A percentile compares a stretch with the other conserved stretches of the same genome.
These are phyloP conservation scores for Lysandra bellargus DNA, from an alignment of 2,888 invertebrate genomes.

Conservation along the genomic window DNA sequence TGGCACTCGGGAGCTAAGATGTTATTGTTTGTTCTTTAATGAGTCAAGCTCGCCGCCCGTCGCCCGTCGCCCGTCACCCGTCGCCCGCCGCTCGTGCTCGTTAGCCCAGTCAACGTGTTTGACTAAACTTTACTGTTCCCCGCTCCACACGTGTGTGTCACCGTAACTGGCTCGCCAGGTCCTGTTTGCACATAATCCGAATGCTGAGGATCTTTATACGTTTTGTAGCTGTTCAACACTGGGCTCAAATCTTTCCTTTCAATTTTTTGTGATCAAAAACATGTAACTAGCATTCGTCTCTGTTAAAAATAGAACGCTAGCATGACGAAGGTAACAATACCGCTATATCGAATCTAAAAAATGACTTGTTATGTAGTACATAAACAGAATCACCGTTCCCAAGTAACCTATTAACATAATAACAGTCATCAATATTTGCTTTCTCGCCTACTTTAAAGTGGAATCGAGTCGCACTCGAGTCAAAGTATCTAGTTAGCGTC, in stretches of 20 bases:
- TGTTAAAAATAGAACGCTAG: not conserved
- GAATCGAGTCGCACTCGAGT: not conserved
- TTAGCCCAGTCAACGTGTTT: constrained; percentile 19
- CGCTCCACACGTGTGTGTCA: not conserved
- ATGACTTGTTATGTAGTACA: not conserved
- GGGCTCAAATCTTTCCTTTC: not conserved
- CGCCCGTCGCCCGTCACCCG: not conserved
- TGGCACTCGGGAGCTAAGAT: constrained; percentile 38
- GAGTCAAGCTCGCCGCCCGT: constrained; percentile 4
- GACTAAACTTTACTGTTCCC: constrained; percentile 10
- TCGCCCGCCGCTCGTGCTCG: not conserved
- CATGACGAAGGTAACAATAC: not conserved
- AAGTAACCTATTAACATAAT: not conserved
- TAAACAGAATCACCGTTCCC: not conserved
- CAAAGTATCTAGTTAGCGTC: constrained; percentile 13
- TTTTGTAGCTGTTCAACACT: no score
- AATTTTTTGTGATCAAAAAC: not conserved
- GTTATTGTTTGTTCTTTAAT: constrained; percentile 38
- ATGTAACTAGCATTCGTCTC: not conserved
- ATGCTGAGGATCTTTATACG: not conserved
- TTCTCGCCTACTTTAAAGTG: not conserved
- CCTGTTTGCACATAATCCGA: not conserved
- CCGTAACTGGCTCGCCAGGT: constrained; percentile 9
- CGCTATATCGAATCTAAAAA: not conserved
- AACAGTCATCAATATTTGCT: not conserved